Base-by-base conservation (phyloP, 1,140 invertebrate genomes). In the Aphidius gifuensis region DNA sequence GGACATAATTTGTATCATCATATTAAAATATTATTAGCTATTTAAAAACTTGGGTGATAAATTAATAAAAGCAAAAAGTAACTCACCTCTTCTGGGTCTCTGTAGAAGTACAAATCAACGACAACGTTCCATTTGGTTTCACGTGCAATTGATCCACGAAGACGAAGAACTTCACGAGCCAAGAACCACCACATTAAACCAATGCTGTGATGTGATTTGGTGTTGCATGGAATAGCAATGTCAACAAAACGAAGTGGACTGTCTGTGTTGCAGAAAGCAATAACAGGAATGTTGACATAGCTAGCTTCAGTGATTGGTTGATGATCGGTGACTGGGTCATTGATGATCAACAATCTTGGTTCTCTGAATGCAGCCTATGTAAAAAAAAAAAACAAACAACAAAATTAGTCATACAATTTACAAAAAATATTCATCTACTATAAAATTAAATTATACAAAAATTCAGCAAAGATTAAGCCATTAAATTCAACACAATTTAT, bases 151-250 rank as follows among this genome's bases (percentile, higher is more conserved):
- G 88, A 90, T 56, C 97, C 98, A 54, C 96, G 87, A 44, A 99
- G 86, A 67, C 96, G 88, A 0, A 99, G 85, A 39, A 99, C 97
- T 83, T 99, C 97, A 74, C 98, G 89, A 39, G 97, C 93, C 69
- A 99, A 83, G 67, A 99, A 80, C 97, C 97, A 99, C 96, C 96
- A 99, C 93, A 99, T 97, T 61, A 99, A 83, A 83, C 98, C 98
- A 81, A 99, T 96, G n/a, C 96, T 97, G 73, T 98, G 92, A n/a
- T 89, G 82, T 66, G 92, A 89, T 84, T 99, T 99, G 81, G 95
- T 99, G 83, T 99, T 99, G 85, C 97, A 98, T 59, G 98, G 98
- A 76, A 99, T 99, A 8, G 94, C 94, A 85, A 99, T 97, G 76
- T 99, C 98, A 65, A 99, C 96, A 81, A 94, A 97, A 70, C 92